Conservation (phyloP, 2,113 vertebrate genomes). For the Vulpes ferrilata region DNA sequence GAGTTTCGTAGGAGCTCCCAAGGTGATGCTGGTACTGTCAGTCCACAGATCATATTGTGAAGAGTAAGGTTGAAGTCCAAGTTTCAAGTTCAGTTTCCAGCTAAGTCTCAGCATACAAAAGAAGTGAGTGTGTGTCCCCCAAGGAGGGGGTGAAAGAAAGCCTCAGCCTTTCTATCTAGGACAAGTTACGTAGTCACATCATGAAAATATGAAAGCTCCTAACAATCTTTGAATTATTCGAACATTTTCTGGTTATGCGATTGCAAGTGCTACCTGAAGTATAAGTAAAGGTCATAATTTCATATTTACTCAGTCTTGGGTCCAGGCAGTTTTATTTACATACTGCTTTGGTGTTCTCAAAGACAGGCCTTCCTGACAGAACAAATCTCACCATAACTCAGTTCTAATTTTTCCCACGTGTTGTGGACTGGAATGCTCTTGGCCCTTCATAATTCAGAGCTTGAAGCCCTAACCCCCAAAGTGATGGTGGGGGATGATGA, state of each 20-base stretch:
- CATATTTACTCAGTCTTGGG: background rate
- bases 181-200: background rate
- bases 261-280: background rate
- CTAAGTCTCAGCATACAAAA: background rate
- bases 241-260: conserved; percentile 7
- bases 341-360: background rate
- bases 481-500: background rate
- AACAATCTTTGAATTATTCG: background rate
- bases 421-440: background rate
- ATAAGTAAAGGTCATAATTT: conserved; percentile 2
- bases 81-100: background rate
- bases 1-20: background rate
- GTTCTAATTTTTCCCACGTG: background rate
- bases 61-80: background rate
- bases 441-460: background rate
- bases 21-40: too few relatives aligned
- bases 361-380: background rate
- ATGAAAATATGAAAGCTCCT: background rate
- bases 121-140: background rate
- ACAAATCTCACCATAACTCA: background rate
- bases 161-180: background rate
- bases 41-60: background rate
- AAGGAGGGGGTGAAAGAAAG: too few relatives aligned
- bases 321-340: background rate
- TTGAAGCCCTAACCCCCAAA: background rate